phyloP scores from a whole-genome alignment of 2,797 vertebrate genomes.

The Sparidentex hasta region DNA sequence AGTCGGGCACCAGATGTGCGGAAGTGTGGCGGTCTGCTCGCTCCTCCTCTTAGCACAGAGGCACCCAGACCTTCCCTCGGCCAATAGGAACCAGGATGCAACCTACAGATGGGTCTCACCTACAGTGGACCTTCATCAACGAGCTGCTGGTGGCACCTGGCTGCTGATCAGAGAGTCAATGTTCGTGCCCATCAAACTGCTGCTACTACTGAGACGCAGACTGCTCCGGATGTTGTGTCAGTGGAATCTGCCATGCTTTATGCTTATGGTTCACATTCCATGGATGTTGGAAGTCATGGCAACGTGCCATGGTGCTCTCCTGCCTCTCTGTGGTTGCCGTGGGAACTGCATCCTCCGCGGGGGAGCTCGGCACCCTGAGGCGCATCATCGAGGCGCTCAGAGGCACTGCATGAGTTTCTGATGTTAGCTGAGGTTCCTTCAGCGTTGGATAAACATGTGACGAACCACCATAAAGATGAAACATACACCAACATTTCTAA shows the following conservation, averaged over 20 bases:
- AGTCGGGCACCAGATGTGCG: slow-evolving; percentile 80
- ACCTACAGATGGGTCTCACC: slow-evolving; percentile 16
- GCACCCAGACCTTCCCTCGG: slow-evolving; percentile 7
- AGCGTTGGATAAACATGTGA: background rate
- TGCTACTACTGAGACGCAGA: background rate
- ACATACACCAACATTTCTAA: background rate
- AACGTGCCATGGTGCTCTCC: slow-evolving; percentile 69
- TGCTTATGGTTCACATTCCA: slow-evolving; percentile 23
- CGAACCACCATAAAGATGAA: no score
- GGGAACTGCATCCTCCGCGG: slow-evolving; percentile 66
- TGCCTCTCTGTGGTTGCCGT: slow-evolving; percentile 76
- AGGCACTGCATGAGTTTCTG: background rate
- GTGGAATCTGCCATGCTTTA: background rate
- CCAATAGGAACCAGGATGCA: slow-evolving; percentile 31
- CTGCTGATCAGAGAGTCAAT: background rate
- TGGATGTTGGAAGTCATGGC: slow-evolving; percentile 35
- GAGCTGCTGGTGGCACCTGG: background rate
- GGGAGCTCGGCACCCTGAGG: background rate
- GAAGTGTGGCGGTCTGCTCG: slow-evolving; percentile 67
- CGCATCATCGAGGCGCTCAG: background rate
- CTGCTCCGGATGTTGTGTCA: background rate
- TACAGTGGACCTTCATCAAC: background rate
- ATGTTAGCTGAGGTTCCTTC: no score
- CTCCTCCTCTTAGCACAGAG: slow-evolving; percentile 64
- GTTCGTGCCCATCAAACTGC: background rate